phyloP scores from a whole-genome alignment of 2,888 invertebrate species.

The Leucophenga maculata region DNA sequence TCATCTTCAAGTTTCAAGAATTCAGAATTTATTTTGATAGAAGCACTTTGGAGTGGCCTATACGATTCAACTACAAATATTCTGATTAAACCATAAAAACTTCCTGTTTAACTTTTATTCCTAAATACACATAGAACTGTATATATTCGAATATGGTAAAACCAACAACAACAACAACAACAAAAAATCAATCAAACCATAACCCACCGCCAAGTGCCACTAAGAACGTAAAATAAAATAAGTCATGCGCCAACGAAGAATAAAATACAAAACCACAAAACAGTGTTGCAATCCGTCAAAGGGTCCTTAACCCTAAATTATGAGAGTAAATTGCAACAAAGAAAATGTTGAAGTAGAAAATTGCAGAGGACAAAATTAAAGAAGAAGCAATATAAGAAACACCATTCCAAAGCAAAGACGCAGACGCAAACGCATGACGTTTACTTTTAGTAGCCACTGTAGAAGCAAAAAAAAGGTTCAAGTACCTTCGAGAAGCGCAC shows the following conservation, averaged over 20 bases:
- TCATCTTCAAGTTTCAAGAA: no score
- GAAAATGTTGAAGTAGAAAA: no score
- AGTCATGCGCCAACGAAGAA: no score
- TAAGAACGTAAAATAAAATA: neutral
- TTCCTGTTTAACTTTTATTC: no score
- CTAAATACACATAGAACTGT: no score
- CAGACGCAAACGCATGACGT: slow-evolving; percentile 9
- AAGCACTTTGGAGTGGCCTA: no score
- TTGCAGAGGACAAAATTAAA: slow-evolving; percentile 41
- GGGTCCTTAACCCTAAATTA: slow-evolving; percentile 22
- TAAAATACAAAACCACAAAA: neutral
- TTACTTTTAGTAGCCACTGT: slow-evolving; percentile 31
- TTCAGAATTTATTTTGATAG: no score
- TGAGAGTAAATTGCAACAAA: slow-evolving; percentile 1
- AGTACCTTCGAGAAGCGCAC: slow-evolving; percentile 51
- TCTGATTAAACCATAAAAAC: no score
- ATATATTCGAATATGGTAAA: no score
- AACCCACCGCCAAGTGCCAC: neutral
- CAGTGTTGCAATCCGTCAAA: neutral
- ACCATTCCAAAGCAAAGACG: slow-evolving; percentile 39
- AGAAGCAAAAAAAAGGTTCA: slow-evolving; percentile 46
- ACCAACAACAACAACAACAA: neutral
- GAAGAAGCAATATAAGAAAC: no score
- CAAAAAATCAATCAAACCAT: neutral
- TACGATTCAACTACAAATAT: no score